Evolutionary conservation across 1,140 invertebrate genomes (phyloP).

Genomic region (Stegodyphus mimosarum): DNA sequence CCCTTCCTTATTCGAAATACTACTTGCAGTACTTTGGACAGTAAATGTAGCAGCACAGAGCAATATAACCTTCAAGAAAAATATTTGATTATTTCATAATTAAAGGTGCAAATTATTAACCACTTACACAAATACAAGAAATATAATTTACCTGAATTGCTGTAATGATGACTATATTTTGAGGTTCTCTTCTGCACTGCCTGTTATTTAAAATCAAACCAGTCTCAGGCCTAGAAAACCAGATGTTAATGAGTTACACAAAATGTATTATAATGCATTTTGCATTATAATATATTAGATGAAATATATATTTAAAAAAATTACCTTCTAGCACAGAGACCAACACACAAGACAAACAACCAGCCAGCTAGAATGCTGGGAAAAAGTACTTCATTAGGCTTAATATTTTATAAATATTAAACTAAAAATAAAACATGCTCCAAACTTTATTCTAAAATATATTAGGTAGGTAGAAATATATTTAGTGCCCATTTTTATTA

Average conservation of each 20-base stretch:
- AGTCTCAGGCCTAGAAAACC: conserved; percentile 42
- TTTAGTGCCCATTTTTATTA: too few species aligned
- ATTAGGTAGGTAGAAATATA: too few species aligned
- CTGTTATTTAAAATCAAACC: conserved; percentile 54
- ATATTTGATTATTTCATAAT: background rate
- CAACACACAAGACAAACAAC: conserved; percentile 43
- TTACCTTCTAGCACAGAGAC: conserved; percentile 56
- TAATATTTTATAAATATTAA: background rate
- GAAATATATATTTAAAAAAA: background rate
- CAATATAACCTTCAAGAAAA: conserved; percentile 55
- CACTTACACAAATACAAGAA: background rate
- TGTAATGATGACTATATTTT: conserved; percentile 46
- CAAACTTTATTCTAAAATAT: too few species aligned
- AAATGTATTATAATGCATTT: background rate
- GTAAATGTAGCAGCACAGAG: conserved; percentile 40
- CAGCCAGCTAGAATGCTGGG: conserved; percentile 48
- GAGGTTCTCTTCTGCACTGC: conserved; percentile 49
- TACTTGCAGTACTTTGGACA: conserved; percentile 60
- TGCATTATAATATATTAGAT: background rate
- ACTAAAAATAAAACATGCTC: too few species aligned
- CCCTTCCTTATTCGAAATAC: conserved; percentile 64
- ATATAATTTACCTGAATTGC: conserved; percentile 48
- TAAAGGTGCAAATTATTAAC: too few species aligned
- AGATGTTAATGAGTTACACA: background rate
- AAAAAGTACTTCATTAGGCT: background rate